Conservation (phyloP, 1,140 invertebrate genomes). For the Caerostris darwini region DNA sequence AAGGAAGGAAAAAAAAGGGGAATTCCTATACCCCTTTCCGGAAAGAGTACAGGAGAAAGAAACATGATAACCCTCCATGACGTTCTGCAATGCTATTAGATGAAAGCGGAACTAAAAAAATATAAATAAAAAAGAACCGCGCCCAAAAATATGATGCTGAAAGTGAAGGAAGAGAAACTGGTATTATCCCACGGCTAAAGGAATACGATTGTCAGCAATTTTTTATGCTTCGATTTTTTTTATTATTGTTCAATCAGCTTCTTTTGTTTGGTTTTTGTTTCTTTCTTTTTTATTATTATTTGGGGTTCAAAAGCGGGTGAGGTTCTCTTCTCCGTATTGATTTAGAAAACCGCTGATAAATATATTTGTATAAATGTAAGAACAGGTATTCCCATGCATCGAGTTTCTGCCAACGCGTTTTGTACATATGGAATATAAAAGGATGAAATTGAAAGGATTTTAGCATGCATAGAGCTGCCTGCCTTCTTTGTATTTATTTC, state of each 20-base stretch:
- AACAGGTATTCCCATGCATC: neutral
- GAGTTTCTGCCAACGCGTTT: constrained; percentile 26
- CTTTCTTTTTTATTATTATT: neutral
- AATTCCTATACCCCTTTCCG: neutral
- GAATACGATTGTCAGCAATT: constrained; percentile 43
- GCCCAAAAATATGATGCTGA: constrained; percentile 9
- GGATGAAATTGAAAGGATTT: neutral
- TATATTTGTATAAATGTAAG: constrained; percentile 68
- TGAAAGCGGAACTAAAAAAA: too few species aligned
- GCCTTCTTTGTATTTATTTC: neutral
- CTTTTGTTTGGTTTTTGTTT: constrained; percentile 8
- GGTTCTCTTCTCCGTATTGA: constrained; percentile 13
- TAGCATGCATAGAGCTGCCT: neutral
- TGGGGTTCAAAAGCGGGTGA: neutral
- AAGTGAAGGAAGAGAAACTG: constrained; percentile 46
- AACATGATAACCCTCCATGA: neutral
- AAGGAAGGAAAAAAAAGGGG: neutral
- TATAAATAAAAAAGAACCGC: neutral
- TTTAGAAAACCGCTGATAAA: constrained; percentile 69
- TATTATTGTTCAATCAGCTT: constrained; percentile 59
- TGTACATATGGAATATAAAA: neutral
- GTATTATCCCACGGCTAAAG: constrained; percentile 31
- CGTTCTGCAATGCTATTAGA: neutral
- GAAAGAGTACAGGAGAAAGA: neutral
- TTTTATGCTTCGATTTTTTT: constrained; percentile 33